Evolutionary conservation across 2,113 vertebrate genomes (phyloP).

Genomic region (Anolis sagrei): DNA sequence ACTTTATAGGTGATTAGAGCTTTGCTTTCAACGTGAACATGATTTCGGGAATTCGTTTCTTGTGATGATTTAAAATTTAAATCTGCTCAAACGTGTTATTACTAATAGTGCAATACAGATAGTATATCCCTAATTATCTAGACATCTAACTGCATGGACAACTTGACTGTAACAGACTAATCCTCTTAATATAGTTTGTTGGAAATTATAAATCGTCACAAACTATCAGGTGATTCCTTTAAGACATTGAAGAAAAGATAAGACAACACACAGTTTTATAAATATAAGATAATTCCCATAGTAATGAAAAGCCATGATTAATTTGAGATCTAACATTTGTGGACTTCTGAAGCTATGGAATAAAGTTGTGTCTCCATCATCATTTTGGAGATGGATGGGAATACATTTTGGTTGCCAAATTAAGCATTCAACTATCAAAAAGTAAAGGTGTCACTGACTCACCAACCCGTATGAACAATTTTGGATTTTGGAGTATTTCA

Average conservation of each 20-base stretch:
- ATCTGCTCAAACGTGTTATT: not conserved
- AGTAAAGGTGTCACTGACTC: too few relatives aligned
- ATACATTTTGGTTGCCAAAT: too few relatives aligned
- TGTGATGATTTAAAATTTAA: not conserved
- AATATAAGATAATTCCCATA: not conserved
- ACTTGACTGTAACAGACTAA: not conserved
- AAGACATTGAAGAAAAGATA: not conserved
- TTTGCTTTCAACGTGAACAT: not conserved
- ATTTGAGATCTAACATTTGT: too few relatives aligned
- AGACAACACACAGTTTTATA: not conserved
- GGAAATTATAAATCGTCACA: not conserved
- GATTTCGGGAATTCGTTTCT: not conserved
- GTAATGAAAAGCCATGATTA: not conserved
- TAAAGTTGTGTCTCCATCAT: not conserved
- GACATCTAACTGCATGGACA: not conserved
- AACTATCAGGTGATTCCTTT: not conserved
- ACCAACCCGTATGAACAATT: too few relatives aligned
- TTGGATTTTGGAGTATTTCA: too few relatives aligned
- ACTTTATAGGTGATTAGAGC: not conserved
- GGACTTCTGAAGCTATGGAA: not conserved
- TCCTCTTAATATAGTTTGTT: not conserved
- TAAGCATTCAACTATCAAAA: too few relatives aligned
- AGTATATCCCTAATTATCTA: not conserved
- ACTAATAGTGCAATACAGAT: not conserved
- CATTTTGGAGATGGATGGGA: not conserved